phyloP scores from a whole-genome alignment of 2,888 invertebrate genomes.

The Penaeus monodon region DNA sequence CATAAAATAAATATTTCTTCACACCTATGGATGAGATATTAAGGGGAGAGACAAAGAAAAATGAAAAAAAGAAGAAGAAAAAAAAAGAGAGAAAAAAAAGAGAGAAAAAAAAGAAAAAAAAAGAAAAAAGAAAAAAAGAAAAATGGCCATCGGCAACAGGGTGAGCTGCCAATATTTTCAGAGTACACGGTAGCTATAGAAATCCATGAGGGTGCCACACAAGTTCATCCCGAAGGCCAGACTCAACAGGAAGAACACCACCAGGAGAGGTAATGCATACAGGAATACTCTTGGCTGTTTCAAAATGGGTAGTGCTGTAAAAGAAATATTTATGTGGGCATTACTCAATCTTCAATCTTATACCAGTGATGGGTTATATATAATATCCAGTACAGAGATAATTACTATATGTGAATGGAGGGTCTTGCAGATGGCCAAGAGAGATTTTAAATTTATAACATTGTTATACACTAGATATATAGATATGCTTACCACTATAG shows the following conservation, averaged over 20 bases:
- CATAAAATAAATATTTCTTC: no score
- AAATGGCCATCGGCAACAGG: no score
- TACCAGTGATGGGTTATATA: not conserved
- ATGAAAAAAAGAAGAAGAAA: no score
- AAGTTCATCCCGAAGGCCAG: conserved; percentile 87
- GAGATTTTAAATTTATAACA: no score
- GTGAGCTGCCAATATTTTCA: conserved; percentile 6
- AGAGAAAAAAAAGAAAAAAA: no score
- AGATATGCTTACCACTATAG: conserved; percentile 79
- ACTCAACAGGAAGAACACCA: conserved; percentile 83
- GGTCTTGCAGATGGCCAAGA: no score
- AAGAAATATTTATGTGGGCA: conserved; percentile 59
- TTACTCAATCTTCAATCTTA: no score
- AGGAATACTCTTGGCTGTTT: conserved; percentile 87
- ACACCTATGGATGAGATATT: no score
- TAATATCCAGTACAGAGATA: not conserved
- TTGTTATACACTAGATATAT: conserved; percentile 38
- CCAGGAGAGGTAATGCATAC: conserved; percentile 83
- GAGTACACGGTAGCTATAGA: conserved; percentile 85
- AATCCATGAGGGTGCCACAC: conserved; percentile 83
- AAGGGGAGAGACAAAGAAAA: no score
- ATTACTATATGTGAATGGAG: no score
- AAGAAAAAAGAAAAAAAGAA: no score
- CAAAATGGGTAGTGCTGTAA: conserved; percentile 86
- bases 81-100: no score